Base-by-base conservation (phyloP, 1,140 invertebrate genomes). In the Diachasma alloeum region DNA sequence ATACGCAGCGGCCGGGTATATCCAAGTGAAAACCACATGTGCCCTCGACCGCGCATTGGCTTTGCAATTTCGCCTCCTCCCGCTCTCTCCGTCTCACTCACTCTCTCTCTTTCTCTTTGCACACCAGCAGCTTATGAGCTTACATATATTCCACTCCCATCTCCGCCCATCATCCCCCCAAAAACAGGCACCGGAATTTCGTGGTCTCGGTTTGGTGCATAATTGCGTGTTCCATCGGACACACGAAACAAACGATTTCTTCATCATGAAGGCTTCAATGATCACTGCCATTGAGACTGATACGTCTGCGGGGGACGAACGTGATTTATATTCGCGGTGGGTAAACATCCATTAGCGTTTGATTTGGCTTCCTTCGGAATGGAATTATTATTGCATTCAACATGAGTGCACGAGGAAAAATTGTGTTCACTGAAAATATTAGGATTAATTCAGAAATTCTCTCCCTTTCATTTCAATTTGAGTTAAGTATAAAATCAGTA, bases 131-230 rank as follows among this genome's bases (percentile, higher is more conserved):
- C 74, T 46, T 48, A 72, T 72, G 48, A 56, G 31, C 46, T 56
- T 59, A 48, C 36, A 56, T 59, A 68, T 75, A 24, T 53, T 19
- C 8, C 26, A n/a, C 17, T 22, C 22, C 13, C 1, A 22, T 19
- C 59, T 19, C 24, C 22, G 9, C 10, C 59, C 59, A 15, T 26
- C 19, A 63, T 9, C 24, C 59, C 53, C 4, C 59, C n/a, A 53
- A 56, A 75, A 79, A 82, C 81, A 79, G 81, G 76, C 79, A 75
- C 76, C 82, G 78, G 81, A 85, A 84, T 86, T 82, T 82, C 79
- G 83, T 48, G 83, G 82, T 84, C 82, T 82, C 75, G 75, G 83
- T 85, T 85, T 84, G 77, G 82, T 86, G 85, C 85, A 84, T 85
- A 85, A 87, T 87, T 85, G 82, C 79, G 79, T 80, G 80, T 77